Conservation (phyloP, 2,113 vertebrate species). For the Capra hircus region DNA sequence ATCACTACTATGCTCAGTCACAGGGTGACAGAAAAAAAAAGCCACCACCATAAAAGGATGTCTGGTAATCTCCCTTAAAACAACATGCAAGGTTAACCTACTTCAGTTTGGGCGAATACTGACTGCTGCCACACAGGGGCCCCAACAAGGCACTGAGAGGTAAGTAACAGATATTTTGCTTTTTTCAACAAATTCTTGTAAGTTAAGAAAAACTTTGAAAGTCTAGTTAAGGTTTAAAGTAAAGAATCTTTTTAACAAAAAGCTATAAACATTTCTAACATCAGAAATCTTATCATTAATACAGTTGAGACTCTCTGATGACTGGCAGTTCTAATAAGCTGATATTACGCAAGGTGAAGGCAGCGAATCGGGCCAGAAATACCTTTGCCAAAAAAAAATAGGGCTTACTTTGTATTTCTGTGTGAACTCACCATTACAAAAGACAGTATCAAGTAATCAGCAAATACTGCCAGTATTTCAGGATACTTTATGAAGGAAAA, state of each 20-base stretch:
- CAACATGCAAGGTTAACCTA: constrained; percentile 67
- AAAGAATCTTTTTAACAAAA: background rate
- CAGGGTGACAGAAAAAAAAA: constrained; percentile 52
- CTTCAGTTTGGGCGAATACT: constrained; percentile 51
- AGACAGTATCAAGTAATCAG: background rate
- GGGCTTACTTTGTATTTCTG: background rate
- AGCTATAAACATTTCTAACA: background rate
- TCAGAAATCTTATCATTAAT: background rate
- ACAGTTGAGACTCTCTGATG: background rate
- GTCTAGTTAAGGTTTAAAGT: background rate
- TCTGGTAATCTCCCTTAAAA: constrained; percentile 73
- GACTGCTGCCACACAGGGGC: constrained; percentile 51
- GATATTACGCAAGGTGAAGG: background rate
- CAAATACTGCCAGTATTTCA: background rate
- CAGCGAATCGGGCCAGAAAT: background rate
- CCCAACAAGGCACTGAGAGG: constrained; percentile 60
- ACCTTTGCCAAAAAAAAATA: background rate
- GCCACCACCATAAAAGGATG: constrained; percentile 76
- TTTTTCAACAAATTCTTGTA: background rate
- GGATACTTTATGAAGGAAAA: background rate
- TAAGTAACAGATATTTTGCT: constrained; percentile 72
- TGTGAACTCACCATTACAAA: background rate
- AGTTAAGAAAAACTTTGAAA: background rate
- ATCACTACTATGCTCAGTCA: constrained; percentile 47
- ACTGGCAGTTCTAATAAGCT: background rate